Evolutionary conservation across 2,888 invertebrate genomes (phyloP), one percentile per base, ranked within the genome.

Genomic region (Athalia rosae): DNA sequence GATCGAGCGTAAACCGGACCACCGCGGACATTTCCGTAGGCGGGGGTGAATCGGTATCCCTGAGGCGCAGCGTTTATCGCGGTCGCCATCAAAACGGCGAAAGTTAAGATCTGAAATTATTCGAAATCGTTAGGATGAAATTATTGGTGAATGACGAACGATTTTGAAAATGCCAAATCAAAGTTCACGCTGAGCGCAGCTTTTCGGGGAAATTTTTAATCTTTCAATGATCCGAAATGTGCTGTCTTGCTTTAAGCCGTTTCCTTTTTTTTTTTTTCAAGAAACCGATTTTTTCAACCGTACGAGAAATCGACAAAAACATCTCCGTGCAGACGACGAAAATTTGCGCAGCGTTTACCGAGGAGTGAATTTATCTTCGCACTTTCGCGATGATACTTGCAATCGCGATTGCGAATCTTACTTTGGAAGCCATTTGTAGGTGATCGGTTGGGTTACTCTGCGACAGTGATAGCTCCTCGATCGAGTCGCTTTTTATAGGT

Each of bases 31-130:
- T n/a, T n/a, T n/a, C 92, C 93, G 84, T 94, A 94, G 85, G 93
- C 93, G 43, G 93, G 94, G 78, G 94, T 94, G 86, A 93, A 93
- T 85, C 94, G 94, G 6, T 94, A 94, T 4, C n/a, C 41, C 56
- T 53, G 64, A 15, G 76, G 62, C 0, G 91, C 92, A 13, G 73
- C 73, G 15, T 3, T 15, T 11, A n/a, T n/a, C n/a, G 73, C 59
- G 11, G n/a, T 59, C 45, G 47, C 73, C 73, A 58, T 7, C 13
- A 73, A 15, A 59, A 50, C 58, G 73, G 59, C 73, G 28, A 73
- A 8, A 59, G 28, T 15, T 15, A 59, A 8, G 47, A 73, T 15
- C 73, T 73, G 59, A 0, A 59, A 47, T 15, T 5, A 43, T 53
- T 53, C 41, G 5, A 9, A 43, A 53, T 41, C 28, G 15, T n/a